phyloP scores from a whole-genome alignment of 2,888 invertebrate species.

The Physocephala rufipes region DNA sequence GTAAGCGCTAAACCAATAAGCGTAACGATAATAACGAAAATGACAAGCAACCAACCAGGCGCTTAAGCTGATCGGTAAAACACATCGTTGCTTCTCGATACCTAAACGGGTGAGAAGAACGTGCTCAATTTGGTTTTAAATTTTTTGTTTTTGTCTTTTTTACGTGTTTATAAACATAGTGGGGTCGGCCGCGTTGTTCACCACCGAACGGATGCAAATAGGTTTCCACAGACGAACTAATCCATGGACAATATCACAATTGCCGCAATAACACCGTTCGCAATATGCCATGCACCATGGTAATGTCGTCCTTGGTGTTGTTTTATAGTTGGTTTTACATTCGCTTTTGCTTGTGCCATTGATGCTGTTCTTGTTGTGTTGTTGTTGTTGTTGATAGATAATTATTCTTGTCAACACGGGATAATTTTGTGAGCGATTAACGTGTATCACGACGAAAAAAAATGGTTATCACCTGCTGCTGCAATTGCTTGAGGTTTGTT shows the following conservation, averaged over 20 bases:
- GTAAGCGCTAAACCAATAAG: not conserved
- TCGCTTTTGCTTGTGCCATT: not conserved
- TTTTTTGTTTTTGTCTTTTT: not conserved
- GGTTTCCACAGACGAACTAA: not conserved
- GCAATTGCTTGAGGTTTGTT: too few species aligned
- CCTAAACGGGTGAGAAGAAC: not conserved
- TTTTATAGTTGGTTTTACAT: too few species aligned
- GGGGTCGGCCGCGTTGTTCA: not conserved
- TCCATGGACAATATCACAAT: slow-evolving; percentile 4
- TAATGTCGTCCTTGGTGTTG: too few species aligned
- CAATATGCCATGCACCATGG: not conserved
- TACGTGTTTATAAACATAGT: slow-evolving; percentile 4
- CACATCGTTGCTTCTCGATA: slow-evolving; percentile 20
- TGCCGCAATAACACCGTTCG: slow-evolving; percentile 19
- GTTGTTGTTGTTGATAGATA: slow-evolving; percentile 14
- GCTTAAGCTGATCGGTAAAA: slow-evolving; percentile 28
- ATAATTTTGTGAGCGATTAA: slow-evolving; percentile 23
- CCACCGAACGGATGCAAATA: not conserved
- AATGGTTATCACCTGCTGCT: slow-evolving; percentile 4
- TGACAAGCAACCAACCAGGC: slow-evolving; percentile 23
- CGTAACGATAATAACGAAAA: not conserved
- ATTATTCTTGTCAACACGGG: slow-evolving; percentile 13
- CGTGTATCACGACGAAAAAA: slow-evolving; percentile 16
- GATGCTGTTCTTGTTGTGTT: not conserved
- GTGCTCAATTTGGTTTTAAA: not conserved